These are phyloP conservation scores for Okamejei kenojei DNA, from an alignment of 2,797 vertebrate genomes.

Conservation along the genomic window DNA sequence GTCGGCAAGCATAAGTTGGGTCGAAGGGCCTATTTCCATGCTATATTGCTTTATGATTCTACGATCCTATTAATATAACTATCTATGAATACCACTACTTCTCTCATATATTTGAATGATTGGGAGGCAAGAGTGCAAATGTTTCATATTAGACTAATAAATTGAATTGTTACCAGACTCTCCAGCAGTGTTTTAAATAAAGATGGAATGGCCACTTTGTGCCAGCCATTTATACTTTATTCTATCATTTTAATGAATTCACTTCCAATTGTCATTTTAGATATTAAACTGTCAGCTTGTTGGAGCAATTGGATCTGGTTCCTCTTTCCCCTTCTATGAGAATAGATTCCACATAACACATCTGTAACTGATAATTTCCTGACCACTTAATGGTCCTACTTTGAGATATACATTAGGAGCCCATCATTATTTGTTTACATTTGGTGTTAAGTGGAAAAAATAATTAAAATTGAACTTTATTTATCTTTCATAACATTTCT, in stretches of 20 bases:
- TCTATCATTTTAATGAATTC: conserved; percentile 30
- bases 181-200: not conserved
- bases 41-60: not conserved
- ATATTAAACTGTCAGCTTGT: conserved; percentile 30
- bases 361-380: conserved; percentile 28
- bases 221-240: not conserved
- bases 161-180: not conserved
- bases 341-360: conserved; percentile 27
- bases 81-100: not conserved
- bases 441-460: not conserved
- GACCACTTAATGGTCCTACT: not conserved
- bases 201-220: not conserved
- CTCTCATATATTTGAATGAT: conserved; percentile 16
- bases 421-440: not conserved
- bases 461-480: not conserved
- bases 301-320: conserved; percentile 9
- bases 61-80: not conserved
- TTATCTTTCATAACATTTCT: not conserved
- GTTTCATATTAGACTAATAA: conserved; percentile 27
- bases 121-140: not conserved
- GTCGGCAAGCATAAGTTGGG: too few relatives aligned
- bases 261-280: conserved; percentile 21
- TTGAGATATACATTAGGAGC: not conserved
- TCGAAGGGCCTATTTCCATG: too few relatives aligned
- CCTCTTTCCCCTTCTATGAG: not conserved